Base-by-base conservation (phyloP, 53 echinoderm and acorn worm species). In the Holothuria leucospilota region DNA sequence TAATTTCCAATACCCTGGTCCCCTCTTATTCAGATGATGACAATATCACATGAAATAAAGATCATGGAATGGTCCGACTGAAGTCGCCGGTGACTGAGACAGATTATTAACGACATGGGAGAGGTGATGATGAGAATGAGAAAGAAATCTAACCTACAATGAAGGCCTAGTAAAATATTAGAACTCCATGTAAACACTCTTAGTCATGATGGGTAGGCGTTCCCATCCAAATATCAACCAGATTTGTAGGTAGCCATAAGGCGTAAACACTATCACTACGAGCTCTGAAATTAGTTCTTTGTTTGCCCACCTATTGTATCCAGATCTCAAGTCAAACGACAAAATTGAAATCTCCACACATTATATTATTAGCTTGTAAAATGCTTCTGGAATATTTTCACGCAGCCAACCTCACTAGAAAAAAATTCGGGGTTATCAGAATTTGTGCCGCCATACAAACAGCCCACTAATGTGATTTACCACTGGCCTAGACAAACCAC, bases 21-120 rank as follows among this genome's bases (percentile, higher is more conserved):
- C n/a, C n/a, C n/a, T n/a, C n/a, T n/a, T n/a, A n/a, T 18, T 60
- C 68, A 24, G n/a, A 39, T 15, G 56, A 24, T 23, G n/a, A n/a
- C n/a, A n/a, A 86, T n/a, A 2, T 75, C 8, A 10, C 74, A 18
- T 13, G 21, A 8, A 15, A 86, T 13, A 38, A n/a, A 6, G 16
- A 75, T 75, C 5, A 86, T 18, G 4, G 86, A 59, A 40, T 86
- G 86, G 25, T 86, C 86, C 4, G 77, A 71, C 2, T 62, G 41
- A 23, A 74, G n/a, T 59, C 29, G 60, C 62, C 2, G 74, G 56
- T 4, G 41, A 30, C 13, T 34, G 2, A 20, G 3, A 20, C n/a
- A 28, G 0, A 61, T 77, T 39, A 9, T 38, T 74, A 0, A 75
- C 59, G 10, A 5, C 13, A 71, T 51, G 34, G 4, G 0, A 15